Conservation (phyloP, 2,888 invertebrate species). For the Gari tellinella region DNA sequence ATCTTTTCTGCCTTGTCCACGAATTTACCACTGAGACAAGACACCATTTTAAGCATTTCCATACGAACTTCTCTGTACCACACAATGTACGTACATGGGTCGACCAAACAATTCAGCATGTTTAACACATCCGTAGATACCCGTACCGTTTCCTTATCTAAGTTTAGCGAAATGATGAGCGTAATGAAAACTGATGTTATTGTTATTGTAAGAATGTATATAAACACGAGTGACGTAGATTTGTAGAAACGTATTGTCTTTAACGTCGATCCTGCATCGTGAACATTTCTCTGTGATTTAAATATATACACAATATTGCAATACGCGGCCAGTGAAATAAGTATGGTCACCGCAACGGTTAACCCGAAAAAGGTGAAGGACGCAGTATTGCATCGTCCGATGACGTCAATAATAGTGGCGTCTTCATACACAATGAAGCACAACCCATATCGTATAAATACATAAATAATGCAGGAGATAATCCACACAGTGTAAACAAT, state of each 20-base stretch:
- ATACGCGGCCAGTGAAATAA: slow-evolving; percentile 16
- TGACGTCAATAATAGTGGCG: slow-evolving; percentile 17
- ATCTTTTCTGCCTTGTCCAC: slow-evolving; percentile 1
- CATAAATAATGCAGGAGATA: slow-evolving; percentile 2
- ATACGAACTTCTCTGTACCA: slow-evolving; percentile 9
- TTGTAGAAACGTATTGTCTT: slow-evolving; percentile 7
- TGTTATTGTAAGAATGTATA: slow-evolving; percentile 23
- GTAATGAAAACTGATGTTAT: slow-evolving; percentile 14
- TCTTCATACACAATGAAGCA: slow-evolving; percentile 7
- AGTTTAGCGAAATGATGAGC: slow-evolving; percentile 8
- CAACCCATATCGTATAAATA: slow-evolving; percentile 17
- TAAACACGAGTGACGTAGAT: slow-evolving; percentile 32
- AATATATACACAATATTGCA: slow-evolving; percentile 24
- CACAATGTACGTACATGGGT: slow-evolving; percentile 4
- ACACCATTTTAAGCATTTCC: slow-evolving; percentile 13
- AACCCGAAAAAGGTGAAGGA: slow-evolving; percentile 20
- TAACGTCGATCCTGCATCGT: background rate
- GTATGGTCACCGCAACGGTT: background rate
- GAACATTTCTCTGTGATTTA: background rate
- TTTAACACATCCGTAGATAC: background rate
- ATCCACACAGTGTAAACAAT: slow-evolving; percentile 14
- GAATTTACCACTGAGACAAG: background rate
- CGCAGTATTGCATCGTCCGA: slow-evolving; percentile 26
- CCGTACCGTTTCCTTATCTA: background rate
- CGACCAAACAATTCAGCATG: slow-evolving; percentile 4